Evolutionary conservation across 2,113 vertebrate species (phyloP).

Genomic region (Ursus arctos): DNA sequence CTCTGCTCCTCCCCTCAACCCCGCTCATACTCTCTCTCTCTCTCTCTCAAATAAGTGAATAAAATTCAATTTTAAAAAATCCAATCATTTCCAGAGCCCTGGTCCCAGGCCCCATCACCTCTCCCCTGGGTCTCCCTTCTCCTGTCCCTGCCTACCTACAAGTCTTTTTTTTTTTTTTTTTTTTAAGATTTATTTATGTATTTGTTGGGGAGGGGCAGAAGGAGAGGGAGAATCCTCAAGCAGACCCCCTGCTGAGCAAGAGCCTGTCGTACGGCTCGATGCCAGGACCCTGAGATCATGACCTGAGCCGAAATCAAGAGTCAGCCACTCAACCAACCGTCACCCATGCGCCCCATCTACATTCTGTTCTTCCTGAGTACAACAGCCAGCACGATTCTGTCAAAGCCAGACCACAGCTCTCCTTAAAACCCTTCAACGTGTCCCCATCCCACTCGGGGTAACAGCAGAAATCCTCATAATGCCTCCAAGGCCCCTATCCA

Average conservation of each 20-base stretch:
- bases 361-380: background rate
- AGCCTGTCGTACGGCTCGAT: background rate
- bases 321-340: background rate
- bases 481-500: rapidly evolving
- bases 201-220: background rate
- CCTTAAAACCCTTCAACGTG: background rate
- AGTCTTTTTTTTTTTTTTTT: no score
- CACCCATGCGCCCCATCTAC: background rate
- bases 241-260: background rate
- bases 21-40: background rate
- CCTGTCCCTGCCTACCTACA: background rate
- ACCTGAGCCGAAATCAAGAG: background rate
- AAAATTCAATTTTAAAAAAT: no score
- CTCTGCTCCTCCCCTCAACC: background rate
- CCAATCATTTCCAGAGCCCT: background rate
- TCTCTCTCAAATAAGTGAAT: background rate
- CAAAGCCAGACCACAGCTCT: background rate
- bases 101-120: background rate
- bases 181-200: background rate
- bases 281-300: background rate
- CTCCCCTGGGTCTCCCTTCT: background rate
- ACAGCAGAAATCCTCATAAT: background rate
- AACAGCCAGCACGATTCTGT: background rate
- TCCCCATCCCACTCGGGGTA: background rate
- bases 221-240: background rate